These are phyloP conservation scores for Actinia equina DNA, from an alignment of 64 coral and sea anemone genomes.

Conservation along the genomic window DNA sequence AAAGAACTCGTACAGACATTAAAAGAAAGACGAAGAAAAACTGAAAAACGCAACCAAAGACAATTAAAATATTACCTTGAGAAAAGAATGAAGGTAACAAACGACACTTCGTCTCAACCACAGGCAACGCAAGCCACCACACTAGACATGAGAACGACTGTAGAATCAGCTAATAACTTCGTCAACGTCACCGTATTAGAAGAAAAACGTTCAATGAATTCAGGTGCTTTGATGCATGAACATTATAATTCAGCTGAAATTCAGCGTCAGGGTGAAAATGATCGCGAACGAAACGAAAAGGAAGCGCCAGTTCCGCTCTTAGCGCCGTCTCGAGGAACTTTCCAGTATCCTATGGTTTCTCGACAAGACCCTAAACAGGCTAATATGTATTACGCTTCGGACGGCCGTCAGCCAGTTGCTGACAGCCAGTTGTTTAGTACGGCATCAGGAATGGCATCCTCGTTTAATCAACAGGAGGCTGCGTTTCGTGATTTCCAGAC, in stretches of 20 bases:
- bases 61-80: slow-evolving; percentile 49
- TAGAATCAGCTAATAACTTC: background rate
- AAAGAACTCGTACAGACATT: slow-evolving; percentile 48
- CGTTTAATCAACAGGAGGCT: background rate
- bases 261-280: background rate
- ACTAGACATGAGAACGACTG: background rate
- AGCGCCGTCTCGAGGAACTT: background rate
- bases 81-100: slow-evolving; percentile 12
- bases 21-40: slow-evolving; percentile 41
- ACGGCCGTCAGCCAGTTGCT: slow-evolving; percentile 9
- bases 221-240: background rate
- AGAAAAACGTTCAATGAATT: background rate
- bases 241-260: background rate
- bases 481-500: background rate
- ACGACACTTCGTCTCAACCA: background rate
- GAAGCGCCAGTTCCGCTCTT: background rate
- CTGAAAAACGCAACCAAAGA: slow-evolving; percentile 42
- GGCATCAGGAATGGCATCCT: background rate
- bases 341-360: background rate
- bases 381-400: background rate
- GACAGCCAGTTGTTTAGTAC: background rate
- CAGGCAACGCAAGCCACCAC: background rate
- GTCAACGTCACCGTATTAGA: background rate
- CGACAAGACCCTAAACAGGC: background rate
- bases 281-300: background rate